Base-by-base conservation (phyloP, 2,797 vertebrate species). In the Danio tinwini region DNA sequence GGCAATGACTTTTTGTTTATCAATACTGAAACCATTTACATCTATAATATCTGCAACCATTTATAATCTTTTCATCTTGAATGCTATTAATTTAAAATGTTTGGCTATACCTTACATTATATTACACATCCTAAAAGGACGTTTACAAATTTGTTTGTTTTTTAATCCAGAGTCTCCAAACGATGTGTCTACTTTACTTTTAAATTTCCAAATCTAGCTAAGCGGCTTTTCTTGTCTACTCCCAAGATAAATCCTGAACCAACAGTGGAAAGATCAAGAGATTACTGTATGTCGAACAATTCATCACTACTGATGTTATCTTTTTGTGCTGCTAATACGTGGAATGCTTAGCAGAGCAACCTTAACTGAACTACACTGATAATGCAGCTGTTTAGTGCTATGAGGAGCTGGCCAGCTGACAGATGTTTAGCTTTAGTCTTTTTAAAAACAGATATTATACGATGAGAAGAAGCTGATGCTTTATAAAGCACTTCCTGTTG, bases 261-360 rank as follows among this genome's bases (percentile, higher is more conserved):
- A 82, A 83, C 78, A 73, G 68, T 82, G 5, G 17, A 80, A 65
- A 58, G 79, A 83, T 79, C 81, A 81, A 81, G 74, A 80, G 52
- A 74, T 75, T 53, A 78, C 73, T 39, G 50, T 73, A 45, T 49
- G 59, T 56, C 59, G 50, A 80, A 74, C 63, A 55, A 61, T 83
- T 74, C 53, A 52, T 82, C 82, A 62, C 29, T 75, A 76, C 45
- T 52, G 21, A 17, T 69, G 68, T 72, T 77, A 78, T 86, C 70
- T 59, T 74, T 52, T 52, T 62, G 64, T 29, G 29, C 21, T 42
- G 59, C 47, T 81, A 81, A 86, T 80, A 81, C 45, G 47, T 77
- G 68, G 69, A 69, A 65, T 59, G 59, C 59, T 74, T 39, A 67
- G 69, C 63, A 68, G 69, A 17, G 65, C 44, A 68, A 68, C 82